phyloP scores from a whole-genome alignment of 1,140 invertebrate genomes.

The Polyergus mexicanus region DNA sequence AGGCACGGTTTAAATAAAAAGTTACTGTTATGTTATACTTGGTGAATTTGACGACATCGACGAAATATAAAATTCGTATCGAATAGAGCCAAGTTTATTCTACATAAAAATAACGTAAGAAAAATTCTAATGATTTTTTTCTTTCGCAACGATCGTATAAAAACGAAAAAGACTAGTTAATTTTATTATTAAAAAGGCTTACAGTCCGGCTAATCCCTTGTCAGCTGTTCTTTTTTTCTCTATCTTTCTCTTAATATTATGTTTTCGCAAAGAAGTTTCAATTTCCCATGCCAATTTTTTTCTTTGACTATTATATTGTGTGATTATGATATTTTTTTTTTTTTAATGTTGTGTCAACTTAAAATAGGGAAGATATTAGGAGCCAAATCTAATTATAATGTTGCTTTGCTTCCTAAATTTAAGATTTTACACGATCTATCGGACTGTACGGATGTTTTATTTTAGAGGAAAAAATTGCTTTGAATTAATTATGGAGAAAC shows the following conservation, averaged over 20 bases:
- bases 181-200: neutral
- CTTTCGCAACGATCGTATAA: slow-evolving; percentile 7
- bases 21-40: neutral
- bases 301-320: slow-evolving; percentile 1
- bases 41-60: neutral
- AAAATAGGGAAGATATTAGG: slow-evolving; percentile 19
- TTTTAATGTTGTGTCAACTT: slow-evolving; percentile 14
- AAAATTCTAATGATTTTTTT: slow-evolving; percentile 1
- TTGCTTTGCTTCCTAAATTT: slow-evolving; percentile 56
- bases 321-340: neutral
- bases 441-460: slow-evolving; percentile 19
- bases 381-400: slow-evolving; percentile 62
- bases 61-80: neutral
- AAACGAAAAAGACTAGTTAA: neutral
- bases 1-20: neutral
- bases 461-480: slow-evolving; percentile 27
- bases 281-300: neutral
- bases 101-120: neutral
- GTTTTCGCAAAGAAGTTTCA: slow-evolving; percentile 2
- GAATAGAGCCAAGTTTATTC: neutral
- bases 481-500: slow-evolving; percentile 57
- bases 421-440: slow-evolving; percentile 8
- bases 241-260: neutral
- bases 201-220: slow-evolving; percentile 41
- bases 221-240: neutral